A percentile compares a stretch with the other conserved stretches of the same genome.
Conservation (phyloP, 2,113 vertebrate genomes). For the Macquaria australasica region DNA sequence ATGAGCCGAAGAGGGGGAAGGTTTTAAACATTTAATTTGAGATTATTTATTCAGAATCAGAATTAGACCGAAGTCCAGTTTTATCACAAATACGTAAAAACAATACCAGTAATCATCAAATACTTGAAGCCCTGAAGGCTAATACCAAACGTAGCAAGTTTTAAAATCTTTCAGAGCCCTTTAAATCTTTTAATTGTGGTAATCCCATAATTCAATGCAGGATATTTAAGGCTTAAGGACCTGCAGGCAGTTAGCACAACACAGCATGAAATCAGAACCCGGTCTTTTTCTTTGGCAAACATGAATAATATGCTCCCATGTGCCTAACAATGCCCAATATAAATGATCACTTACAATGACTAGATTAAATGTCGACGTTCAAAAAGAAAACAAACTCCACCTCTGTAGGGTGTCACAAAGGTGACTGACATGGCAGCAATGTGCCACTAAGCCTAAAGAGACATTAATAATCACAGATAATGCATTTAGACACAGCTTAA, state of each 20-base stretch:
- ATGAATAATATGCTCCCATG: not conserved
- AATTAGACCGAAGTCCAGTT: not conserved
- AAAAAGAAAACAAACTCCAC: not conserved
- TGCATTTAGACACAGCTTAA: conserved; percentile 11
- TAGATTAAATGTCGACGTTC: not conserved
- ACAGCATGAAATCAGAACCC: not conserved
- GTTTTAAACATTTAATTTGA: not conserved
- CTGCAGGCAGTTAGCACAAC: conserved; percentile 19
- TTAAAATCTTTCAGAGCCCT: not conserved
- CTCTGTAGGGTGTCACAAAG: not conserved
- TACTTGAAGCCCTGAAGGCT: no score
- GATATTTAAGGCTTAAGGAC: conserved; percentile 4
- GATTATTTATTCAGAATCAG: not conserved
- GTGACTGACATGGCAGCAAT: not conserved
- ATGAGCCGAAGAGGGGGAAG: not conserved
- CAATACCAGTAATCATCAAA: not conserved
- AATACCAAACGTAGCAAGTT: not conserved
- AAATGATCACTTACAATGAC: not conserved
- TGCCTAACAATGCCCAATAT: not conserved
- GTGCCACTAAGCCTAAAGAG: not conserved
- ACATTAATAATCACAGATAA: conserved; percentile 9
- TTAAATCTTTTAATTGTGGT: not conserved
- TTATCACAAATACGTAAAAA: not conserved
- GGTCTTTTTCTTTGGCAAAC: not conserved
- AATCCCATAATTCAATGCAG: conserved; percentile 6